These are phyloP conservation scores for Prosapia bicincta DNA, from an alignment of 2,888 invertebrate genomes.

Conservation along the genomic window DNA sequence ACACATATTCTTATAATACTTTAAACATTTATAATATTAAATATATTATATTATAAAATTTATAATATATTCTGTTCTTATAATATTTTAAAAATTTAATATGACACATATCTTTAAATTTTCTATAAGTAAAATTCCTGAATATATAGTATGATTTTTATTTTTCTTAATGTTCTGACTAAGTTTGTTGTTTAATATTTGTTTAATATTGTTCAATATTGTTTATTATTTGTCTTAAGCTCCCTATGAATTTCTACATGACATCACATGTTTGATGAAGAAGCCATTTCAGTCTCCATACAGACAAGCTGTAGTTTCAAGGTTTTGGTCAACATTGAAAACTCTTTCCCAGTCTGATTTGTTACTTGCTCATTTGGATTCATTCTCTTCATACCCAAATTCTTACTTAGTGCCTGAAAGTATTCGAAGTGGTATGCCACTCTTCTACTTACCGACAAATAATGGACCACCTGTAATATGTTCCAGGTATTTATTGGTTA, in stretches of 20 bases:
- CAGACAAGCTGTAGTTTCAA: slow-evolving; percentile 60
- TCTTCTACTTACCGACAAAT: slow-evolving; percentile 56
- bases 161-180: too few relatives aligned
- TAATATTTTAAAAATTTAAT: too few relatives aligned
- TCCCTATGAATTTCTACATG: slow-evolving; percentile 70
- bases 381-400: slow-evolving; percentile 56
- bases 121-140: too few relatives aligned
- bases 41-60: too few relatives aligned
- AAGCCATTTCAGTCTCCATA: slow-evolving; percentile 61
- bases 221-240: slow-evolving; percentile 47
- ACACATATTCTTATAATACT: too few relatives aligned
- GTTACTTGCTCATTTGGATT: slow-evolving; percentile 66
- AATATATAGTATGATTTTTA: too few relatives aligned
- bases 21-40: too few relatives aligned
- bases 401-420: slow-evolving; percentile 68
- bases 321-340: slow-evolving; percentile 62
- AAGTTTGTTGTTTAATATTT: too few relatives aligned
- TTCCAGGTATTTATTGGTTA: too few relatives aligned
- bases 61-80: too few relatives aligned
- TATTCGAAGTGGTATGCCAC: slow-evolving; percentile 64
- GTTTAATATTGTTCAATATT: too few relatives aligned
- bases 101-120: too few relatives aligned
- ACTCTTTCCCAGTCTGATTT: slow-evolving; percentile 63
- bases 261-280: slow-evolving; percentile 63
- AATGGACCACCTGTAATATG: slow-evolving; percentile 46